Evolutionary conservation across 1,140 invertebrate species (phyloP).

Genomic region (Penaeus japonicus): DNA sequence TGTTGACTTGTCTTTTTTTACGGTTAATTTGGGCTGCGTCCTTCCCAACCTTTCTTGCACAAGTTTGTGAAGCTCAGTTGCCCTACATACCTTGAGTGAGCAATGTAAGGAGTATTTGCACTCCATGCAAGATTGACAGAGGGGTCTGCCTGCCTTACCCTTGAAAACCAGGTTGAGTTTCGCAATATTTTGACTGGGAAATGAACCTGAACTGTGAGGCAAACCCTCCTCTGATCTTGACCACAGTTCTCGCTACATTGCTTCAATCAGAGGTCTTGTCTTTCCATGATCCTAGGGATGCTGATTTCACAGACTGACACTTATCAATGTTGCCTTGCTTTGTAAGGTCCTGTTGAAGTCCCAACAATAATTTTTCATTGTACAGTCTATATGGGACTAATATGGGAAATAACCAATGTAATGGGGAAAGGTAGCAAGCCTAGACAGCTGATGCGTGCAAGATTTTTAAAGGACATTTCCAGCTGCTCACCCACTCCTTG

Average conservation of each 20-base stretch:
- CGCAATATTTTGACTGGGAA: no score
- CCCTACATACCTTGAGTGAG: slow-evolving; percentile 34
- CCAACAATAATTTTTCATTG: slow-evolving; percentile 44
- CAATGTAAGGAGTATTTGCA: slow-evolving; percentile 21
- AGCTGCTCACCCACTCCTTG: slow-evolving; percentile 17
- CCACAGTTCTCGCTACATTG: slow-evolving; percentile 24
- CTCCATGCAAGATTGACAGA: background rate
- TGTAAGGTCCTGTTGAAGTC: slow-evolving; percentile 44
- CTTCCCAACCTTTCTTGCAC: slow-evolving; percentile 56
- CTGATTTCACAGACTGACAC: slow-evolving; percentile 49
- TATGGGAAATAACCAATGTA: slow-evolving; percentile 43
- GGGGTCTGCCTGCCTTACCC: no score
- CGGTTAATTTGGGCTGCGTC: slow-evolving; percentile 25
- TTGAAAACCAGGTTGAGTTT: no score
- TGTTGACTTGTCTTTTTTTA: slow-evolving; percentile 15
- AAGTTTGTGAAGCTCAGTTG: slow-evolving; percentile 53
- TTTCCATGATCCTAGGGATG: slow-evolving; percentile 52
- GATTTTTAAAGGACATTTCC: slow-evolving; percentile 21
- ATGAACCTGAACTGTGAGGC: no score
- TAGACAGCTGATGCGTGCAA: slow-evolving; percentile 9
- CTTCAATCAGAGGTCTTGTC: slow-evolving; percentile 40
- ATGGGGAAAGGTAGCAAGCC: slow-evolving; percentile 27
- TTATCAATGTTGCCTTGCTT: slow-evolving; percentile 52
- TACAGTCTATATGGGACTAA: slow-evolving; percentile 44
- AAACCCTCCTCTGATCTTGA: no score